Evolutionary conservation across 2,113 vertebrate genomes (phyloP).

Genomic region (Megaleporinus macrocephalus): DNA sequence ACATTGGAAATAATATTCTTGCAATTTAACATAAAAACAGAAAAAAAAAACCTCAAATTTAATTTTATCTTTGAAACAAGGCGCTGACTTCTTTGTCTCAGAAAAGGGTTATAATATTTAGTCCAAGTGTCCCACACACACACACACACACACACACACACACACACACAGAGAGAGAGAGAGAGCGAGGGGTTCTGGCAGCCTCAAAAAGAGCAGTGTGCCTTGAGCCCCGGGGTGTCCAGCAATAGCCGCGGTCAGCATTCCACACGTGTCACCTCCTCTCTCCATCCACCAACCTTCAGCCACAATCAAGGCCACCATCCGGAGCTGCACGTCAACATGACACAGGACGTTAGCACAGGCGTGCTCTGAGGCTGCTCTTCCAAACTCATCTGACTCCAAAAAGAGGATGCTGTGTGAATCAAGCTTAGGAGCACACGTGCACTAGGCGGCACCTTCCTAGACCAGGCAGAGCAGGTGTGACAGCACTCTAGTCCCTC

Average conservation of each 20-base stretch:
- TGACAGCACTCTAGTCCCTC: not conserved
- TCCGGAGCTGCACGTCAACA: constrained; percentile 64
- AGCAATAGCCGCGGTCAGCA: constrained; percentile 73
- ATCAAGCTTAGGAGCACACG: not conserved
- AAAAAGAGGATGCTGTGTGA: not conserved
- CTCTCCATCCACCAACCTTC: constrained; percentile 64
- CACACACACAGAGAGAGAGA: no score
- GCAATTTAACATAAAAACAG: not conserved
- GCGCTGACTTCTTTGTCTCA: not conserved
- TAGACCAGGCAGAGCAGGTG: not conserved
- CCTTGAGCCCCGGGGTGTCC: constrained; percentile 60
- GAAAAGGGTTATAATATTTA: not conserved
- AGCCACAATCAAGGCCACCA: constrained; percentile 60
- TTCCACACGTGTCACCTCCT: constrained; percentile 74
- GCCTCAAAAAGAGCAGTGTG: constrained; percentile 68
- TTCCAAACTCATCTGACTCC: constrained; percentile 33
- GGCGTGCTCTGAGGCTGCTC: constrained; percentile 31
- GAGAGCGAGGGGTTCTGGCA: constrained; percentile 24
- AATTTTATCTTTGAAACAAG: not conserved
- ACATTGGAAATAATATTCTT: constrained; percentile 5
- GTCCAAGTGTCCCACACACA: constrained; percentile 52
- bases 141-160: constrained; percentile 51
- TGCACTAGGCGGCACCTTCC: not conserved
- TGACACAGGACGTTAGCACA: constrained; percentile 70
- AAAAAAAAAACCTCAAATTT: not conserved